Base-by-base conservation (phyloP, 2,797 vertebrate species). In the Galago senegalensis region DNA sequence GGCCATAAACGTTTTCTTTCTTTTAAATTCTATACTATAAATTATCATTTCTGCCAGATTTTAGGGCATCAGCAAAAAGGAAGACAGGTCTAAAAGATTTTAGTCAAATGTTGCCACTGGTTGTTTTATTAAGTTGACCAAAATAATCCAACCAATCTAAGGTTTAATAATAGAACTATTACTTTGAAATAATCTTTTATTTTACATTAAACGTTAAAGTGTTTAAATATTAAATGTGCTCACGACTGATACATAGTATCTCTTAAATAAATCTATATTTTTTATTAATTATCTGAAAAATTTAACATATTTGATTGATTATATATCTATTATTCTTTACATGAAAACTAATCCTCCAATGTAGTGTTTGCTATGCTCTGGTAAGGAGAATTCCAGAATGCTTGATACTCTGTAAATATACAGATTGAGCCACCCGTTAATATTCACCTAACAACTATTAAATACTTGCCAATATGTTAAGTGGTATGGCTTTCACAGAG, bases 1-100 rank as follows among this genome's bases (percentile, higher is more conserved):
- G 49, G 27, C 18, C 17, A 5, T 58, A 82, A 31, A 77, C 56
- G 29, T 93, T 95, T 87, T 75, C 40, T 82, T 93, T 75, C n/a
- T 85, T 79, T 82, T 95, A 76, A 96, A 79, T 94, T 85, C 70
- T 77, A 73, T 23, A 63, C 46, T 79, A 40, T 16, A 97, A 94
- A 87, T 49, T 63, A 53, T 16, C 40, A 84, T 77, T 65, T 65
- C 67, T 96, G 70, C 23, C 76, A 93, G 77, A 93, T 82, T 94
- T 88, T 53, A 94, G 56, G 87, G 43, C 63, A 10, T 87, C 63
- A 92, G 37, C 49, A 89, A 60, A 96, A 97, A 87, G 17, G 69
- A 65, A 80, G 21, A 25, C 3, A 21, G 17, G 73, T 73, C 21
- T 43, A 61, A 96, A 97, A 70, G 77, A 31, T 90, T 91, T 79